These are phyloP conservation scores for Prosopocoilus inquinatus DNA, from an alignment of 2,888 invertebrate genomes.

Conservation along the genomic window DNA sequence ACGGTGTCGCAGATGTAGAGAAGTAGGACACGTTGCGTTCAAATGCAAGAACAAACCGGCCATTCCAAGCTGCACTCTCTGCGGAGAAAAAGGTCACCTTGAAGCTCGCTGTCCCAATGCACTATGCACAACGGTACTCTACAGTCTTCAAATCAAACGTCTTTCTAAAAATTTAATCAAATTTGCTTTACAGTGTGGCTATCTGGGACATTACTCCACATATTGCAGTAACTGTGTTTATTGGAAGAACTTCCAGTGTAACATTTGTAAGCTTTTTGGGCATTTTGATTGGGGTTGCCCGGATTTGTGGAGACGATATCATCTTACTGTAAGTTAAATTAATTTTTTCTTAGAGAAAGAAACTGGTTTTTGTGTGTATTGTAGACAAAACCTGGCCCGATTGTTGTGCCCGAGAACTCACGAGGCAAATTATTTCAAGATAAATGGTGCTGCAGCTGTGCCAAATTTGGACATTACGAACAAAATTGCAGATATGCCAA, in stretches of 20 bases:
- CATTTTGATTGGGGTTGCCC: slow-evolving; percentile 65
- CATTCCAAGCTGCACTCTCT: slow-evolving; percentile 60
- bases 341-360: neutral
- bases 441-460: slow-evolving; percentile 51
- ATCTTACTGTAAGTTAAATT: slow-evolving; percentile 61
- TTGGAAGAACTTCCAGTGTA: slow-evolving; percentile 55
- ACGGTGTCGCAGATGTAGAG: slow-evolving; percentile 65
- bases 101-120: slow-evolving; percentile 68
- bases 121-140: slow-evolving; percentile 67
- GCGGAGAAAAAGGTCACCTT: slow-evolving; percentile 64
- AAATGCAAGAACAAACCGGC: slow-evolving; percentile 57
- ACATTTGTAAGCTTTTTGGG: slow-evolving; percentile 62
- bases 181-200: slow-evolving; percentile 62
- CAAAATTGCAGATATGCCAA: slow-evolving; percentile 35
- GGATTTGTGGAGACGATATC: slow-evolving; percentile 74
- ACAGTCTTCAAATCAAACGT: neutral
- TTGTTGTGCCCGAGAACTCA: slow-evolving; percentile 31
- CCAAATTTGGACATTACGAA: slow-evolving; percentile 48
- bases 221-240: slow-evolving; percentile 62
- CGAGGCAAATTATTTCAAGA: slow-evolving; percentile 42
- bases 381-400: slow-evolving; percentile 35
- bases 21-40: slow-evolving; percentile 61
- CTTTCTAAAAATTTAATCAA: slow-evolving; percentile 13
- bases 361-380: slow-evolving; percentile 11
- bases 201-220: slow-evolving; percentile 57